Evolutionary conservation across 2,888 invertebrate genomes (phyloP), one percentile per base, ranked within the genome.

Genomic region (Belgica antarctica): DNA sequence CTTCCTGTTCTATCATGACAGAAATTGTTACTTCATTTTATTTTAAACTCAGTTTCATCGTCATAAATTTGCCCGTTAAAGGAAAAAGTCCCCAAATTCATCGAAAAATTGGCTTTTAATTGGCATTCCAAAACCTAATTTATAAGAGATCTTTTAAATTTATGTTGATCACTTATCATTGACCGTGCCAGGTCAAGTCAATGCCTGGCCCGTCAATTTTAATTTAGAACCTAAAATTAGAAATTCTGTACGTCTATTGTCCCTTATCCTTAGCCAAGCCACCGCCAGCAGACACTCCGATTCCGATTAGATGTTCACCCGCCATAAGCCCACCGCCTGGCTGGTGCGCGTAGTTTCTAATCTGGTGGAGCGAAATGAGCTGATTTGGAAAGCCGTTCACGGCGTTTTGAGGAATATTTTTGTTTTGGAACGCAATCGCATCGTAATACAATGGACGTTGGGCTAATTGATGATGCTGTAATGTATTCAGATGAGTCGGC

Each of bases 291-390:
- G 73, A 73, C 7, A 78, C 77, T 15, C 80, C 78, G 47, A 80
- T 74, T n/a, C 79, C 78, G 72, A 87, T 80, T 74, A 86, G 82
- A 79, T 87, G 87, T 75, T 87, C 87, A 74, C 86, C 83, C 71
- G 86, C 84, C 81, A 88, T 84, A 72, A 89, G 81, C 72, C 88
- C 83, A 47, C 84, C 82, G 73, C 90, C 88, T 61, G 94, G 94
- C 79, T 94, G 94, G 80, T 94, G 94, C 74, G 94, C 93, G 81
- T 94, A 96, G 81, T 96, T 96, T 80, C 96, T 87, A 77, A 96
- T 96, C 82, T 96, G 96, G 81, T 96, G 96, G 75, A 96, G 84
- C 74, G 95, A 94, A 79, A 95, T 95, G 80, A 95, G 84, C 81
- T 95, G 94, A 79, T 94, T 94, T 70, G 94, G 94, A 80, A 95